Percentiles rank a stretch among this genome's conserved stretches.
Evolutionary conservation across 1,140 invertebrate genomes (phyloP).

Genomic region (Brachionus sp.): DNA sequence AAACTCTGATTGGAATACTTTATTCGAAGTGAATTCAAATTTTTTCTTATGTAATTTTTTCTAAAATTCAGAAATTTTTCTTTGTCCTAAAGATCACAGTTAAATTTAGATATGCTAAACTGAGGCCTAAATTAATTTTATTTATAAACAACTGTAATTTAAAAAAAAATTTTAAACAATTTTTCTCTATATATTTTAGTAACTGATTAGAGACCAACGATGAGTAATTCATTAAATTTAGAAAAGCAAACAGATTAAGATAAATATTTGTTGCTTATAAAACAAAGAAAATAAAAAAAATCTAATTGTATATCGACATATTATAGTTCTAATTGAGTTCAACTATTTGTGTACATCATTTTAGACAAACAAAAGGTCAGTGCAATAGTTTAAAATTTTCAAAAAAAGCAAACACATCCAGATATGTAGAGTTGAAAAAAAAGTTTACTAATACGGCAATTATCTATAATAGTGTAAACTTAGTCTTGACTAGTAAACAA

Average conservation of each 20-base stretch:
- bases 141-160: no score
- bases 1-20: not conserved
- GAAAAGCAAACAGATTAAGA: not conserved
- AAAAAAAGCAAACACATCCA: not conserved
- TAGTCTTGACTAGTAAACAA: not conserved
- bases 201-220: not conserved
- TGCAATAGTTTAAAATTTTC: not conserved
- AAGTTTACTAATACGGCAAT: not conserved
- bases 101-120: no score
- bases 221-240: not conserved
- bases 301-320: not conserved
- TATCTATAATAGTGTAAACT: not conserved
- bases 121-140: no score
- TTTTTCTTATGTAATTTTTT: not conserved
- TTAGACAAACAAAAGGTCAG: conserved; percentile 25
- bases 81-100: no score
- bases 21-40: not conserved
- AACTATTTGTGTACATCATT: not conserved
- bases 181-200: not conserved
- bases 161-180: no score
- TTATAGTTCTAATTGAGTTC: not conserved
- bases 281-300: not conserved
- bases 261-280: not conserved
- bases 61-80: no score
- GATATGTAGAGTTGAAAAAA: not conserved